Evolutionary conservation across 2,888 invertebrate species (phyloP).

Genomic region (Spatulosminthurus flaviceps): DNA sequence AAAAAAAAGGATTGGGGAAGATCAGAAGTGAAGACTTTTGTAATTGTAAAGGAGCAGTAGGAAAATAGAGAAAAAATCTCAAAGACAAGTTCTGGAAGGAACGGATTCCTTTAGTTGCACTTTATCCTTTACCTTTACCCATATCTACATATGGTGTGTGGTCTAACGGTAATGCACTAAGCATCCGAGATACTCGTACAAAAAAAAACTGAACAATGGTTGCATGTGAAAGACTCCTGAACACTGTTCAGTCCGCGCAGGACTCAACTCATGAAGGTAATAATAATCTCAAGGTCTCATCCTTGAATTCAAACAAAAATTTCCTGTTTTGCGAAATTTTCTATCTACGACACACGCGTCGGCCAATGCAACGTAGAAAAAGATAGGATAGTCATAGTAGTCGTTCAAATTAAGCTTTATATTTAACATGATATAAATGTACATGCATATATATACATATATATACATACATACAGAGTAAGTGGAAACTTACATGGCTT

Average conservation of each 20-base stretch:
- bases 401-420: neutral
- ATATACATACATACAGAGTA: too few relatives aligned
- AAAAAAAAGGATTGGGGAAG: too few relatives aligned
- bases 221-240: constrained; percentile 50
- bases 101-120: constrained; percentile 18
- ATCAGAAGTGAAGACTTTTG: too few relatives aligned
- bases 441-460: too few relatives aligned
- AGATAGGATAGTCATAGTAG: neutral
- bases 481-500: too few relatives aligned
- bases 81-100: constrained; percentile 12
- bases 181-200: constrained; percentile 8
- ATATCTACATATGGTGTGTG: constrained; percentile 27
- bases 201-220: constrained; percentile 43
- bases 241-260: constrained; percentile 45
- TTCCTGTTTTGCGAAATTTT: constrained; percentile 46
- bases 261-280: constrained; percentile 47
- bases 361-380: constrained; percentile 27
- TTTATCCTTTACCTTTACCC: neutral
- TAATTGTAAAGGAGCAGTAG: too few relatives aligned
- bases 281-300: constrained; percentile 49
- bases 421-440: neutral
- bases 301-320: constrained; percentile 48
- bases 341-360: constrained; percentile 29
- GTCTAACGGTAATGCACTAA: constrained; percentile 40
- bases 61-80: neutral